Conservation (phyloP, 37 sponge, comb jelly and placozoan species). For the Diacarnus erythraeanus region DNA sequence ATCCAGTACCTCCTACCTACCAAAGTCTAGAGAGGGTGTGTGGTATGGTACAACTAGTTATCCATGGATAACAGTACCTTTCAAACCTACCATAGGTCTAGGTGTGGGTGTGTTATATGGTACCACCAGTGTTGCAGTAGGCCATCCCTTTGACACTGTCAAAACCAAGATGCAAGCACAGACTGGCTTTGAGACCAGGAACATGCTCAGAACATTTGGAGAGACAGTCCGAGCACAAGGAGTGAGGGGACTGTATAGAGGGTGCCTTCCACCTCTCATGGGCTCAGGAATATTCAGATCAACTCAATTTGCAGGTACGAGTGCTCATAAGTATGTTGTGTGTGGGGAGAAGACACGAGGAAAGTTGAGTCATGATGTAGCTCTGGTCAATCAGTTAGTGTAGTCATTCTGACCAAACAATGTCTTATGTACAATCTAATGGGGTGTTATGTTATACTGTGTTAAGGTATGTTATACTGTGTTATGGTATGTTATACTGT, state of each 20-base stretch:
- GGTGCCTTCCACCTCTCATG: slow-evolving; percentile 85
- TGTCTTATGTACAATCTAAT: too few species aligned
- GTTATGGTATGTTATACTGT: too few species aligned
- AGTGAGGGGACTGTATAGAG: slow-evolving; percentile 87
- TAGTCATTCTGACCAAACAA: too few species aligned
- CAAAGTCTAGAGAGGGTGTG: too few species aligned
- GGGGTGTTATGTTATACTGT: too few species aligned
- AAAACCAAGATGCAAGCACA: slow-evolving; percentile 99
- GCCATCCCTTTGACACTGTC: slow-evolving; percentile 98
- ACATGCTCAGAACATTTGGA: slow-evolving; percentile 78
- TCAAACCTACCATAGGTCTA: too few species aligned
- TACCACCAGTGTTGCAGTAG: slow-evolving; percentile 94
- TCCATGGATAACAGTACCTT: too few species aligned
- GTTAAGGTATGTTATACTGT: too few species aligned
- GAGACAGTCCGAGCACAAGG: slow-evolving; percentile 81
- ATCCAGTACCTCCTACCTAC: too few species aligned
- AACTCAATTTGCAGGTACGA: slow-evolving; percentile 80
- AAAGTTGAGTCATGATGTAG: too few species aligned
- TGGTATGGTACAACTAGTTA: too few species aligned
- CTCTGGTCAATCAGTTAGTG: too few species aligned
- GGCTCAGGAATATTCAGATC: slow-evolving; percentile 98
- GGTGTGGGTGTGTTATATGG: slow-evolving; percentile 97
- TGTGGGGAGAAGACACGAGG: neutral
- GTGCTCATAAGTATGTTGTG: neutral
- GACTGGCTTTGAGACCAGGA: slow-evolving; percentile 79